Base-by-base conservation (phyloP, 1,140 invertebrate genomes). In the Anastrepha ludens region DNA sequence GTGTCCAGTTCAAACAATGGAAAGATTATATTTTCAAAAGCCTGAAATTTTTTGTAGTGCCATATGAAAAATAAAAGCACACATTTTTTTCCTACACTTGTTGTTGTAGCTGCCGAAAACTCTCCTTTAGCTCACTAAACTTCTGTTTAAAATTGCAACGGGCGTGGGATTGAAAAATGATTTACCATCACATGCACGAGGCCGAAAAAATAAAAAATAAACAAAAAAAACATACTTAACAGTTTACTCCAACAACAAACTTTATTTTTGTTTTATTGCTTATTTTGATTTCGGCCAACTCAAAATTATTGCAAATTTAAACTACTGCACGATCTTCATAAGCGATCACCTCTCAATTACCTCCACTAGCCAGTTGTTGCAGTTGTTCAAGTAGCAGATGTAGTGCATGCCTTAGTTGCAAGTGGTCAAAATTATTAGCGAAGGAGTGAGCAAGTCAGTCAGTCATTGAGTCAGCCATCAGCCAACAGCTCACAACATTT, bases 251-350 rank as follows among this genome's bases (percentile, higher is more conserved):
- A 67, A 67, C 64, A 39, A 44, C 4, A 74, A 47, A 17, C 41
- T 17, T 74, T 47, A 50, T 47, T 74, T 74, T 74, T 15, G 8
- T 13, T 55, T 20, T 81, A n/a, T 81, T 81, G 44, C 50, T 55
- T 29, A 55, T 20, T 81, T 39, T 8, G 29, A 20, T 67, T 67
- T 81, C 74, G 44, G 41, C 9, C 47, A 20, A 8, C 20, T 20
- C 47, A 81, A 55, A 81, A 55, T 55, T 50, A 58, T 47, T 20
- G 17, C 74, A 81, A 55, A 81, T 81, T 81, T 81, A 81, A 81
- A 55, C 47, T 20, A n/a, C 47, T 81, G 74, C 74, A 81, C 74
- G 74, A 81, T 81, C 47, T 20, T 78, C 6, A 81, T 81, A 3
- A 9, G 20, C 20, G 74, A 78, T 78, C 67, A 74, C 67, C 47